A percentile compares a stretch with the other conserved stretches of the same genome.
phyloP scores from a whole-genome alignment of 2,888 invertebrate species.

The Invenusta paracnida region DNA sequence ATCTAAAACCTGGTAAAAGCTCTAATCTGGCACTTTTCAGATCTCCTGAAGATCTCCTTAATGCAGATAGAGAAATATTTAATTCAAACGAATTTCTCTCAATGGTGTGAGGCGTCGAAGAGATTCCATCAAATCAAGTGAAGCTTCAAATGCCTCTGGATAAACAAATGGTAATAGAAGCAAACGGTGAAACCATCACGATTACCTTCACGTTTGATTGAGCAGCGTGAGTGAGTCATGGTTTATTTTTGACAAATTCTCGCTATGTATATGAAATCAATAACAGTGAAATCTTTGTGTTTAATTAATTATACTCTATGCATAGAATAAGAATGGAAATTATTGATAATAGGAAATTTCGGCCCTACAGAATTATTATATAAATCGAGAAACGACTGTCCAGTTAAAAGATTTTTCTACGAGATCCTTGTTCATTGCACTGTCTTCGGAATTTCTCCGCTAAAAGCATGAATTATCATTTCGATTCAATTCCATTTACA shows the following conservation, averaged over 20 bases:
- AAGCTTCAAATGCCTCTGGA: background rate
- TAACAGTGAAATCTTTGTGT: too few relatives aligned
- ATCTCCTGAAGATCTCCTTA: background rate
- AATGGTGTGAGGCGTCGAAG: background rate
- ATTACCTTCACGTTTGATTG: background rate
- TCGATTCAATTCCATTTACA: too few relatives aligned
- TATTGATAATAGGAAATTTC: too few relatives aligned
- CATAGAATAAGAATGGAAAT: too few relatives aligned
- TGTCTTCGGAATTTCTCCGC: too few relatives aligned
- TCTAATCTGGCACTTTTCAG: background rate
- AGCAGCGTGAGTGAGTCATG: background rate
- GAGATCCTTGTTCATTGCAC: too few relatives aligned
- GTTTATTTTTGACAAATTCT: background rate
- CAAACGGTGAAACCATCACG: background rate
- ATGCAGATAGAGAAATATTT: background rate
- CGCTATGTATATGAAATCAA: too few relatives aligned
- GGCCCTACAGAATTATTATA: too few relatives aligned
- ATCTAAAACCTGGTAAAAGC: background rate
- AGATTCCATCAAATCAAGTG: background rate
- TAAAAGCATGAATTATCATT: too few relatives aligned
- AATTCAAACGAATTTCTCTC: background rate
- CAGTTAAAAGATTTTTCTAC: too few relatives aligned
- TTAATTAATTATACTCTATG: too few relatives aligned
- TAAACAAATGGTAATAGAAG: background rate
- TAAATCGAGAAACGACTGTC: too few relatives aligned